These are phyloP conservation scores for Notodonta ziczac DNA, from an alignment of 2,888 invertebrate genomes.

Conservation along the genomic window DNA sequence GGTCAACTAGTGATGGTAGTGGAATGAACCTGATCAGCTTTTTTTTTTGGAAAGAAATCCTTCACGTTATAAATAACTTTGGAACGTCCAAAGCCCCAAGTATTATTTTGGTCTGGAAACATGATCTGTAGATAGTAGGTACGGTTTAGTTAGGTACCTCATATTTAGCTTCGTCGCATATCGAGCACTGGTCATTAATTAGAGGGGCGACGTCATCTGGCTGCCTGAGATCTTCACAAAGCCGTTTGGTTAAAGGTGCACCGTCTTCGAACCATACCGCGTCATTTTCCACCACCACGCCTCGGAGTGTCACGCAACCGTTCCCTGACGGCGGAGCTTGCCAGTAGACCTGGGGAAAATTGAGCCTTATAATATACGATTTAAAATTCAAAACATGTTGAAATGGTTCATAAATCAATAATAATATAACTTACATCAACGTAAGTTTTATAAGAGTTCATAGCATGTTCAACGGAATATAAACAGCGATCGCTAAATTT, in stretches of 20 bases:
- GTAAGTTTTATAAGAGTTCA: conserved; percentile 55
- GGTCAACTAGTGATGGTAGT: conserved; percentile 48
- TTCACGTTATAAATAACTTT: too few relatives aligned
- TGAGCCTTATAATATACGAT: not conserved
- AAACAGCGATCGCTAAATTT: conserved; percentile 72
- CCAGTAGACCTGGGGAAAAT: conserved; percentile 65
- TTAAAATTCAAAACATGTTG: not conserved
- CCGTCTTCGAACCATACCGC: conserved; percentile 75
- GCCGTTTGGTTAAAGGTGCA: conserved; percentile 56
- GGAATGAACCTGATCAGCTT: too few relatives aligned
- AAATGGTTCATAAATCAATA: too few relatives aligned
- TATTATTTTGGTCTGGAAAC: too few relatives aligned
- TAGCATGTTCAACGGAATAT: conserved; percentile 70
- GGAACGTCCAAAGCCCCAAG: too few relatives aligned
- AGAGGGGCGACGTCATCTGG: conserved; percentile 72
- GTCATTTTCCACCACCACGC: conserved; percentile 73
- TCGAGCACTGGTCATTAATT: conserved; percentile 65
- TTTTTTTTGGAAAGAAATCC: too few relatives aligned
- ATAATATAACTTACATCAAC: conserved; percentile 55
- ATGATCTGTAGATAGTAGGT: too few relatives aligned
- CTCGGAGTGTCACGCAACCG: conserved; percentile 71
- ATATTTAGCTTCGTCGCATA: conserved; percentile 78
- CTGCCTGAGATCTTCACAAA: conserved; percentile 73
- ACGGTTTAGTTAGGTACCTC: conserved; percentile 55
- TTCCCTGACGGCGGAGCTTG: conserved; percentile 71